Evolutionary conservation across 2,888 invertebrate genomes (phyloP).

Genomic region (Helicoverpa assulta): DNA sequence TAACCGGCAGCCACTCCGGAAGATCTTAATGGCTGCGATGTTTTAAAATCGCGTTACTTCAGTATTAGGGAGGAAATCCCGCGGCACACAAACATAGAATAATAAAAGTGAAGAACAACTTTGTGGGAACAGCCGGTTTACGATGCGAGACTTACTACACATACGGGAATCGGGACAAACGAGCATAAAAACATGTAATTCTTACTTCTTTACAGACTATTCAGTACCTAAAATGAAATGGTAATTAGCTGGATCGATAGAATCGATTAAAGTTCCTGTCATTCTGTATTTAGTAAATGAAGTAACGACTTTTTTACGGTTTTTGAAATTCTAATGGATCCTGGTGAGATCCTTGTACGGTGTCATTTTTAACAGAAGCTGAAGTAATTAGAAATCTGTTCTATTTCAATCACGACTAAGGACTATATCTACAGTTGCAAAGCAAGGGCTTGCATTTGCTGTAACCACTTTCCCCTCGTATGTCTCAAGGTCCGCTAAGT

Average conservation of each 20-base stretch:
- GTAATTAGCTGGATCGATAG: too few species aligned
- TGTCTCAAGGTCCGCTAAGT: slow-evolving; percentile 61
- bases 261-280: too few species aligned
- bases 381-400: too few species aligned
- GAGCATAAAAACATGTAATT: background rate
- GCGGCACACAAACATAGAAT: slow-evolving; percentile 65
- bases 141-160: slow-evolving; percentile 52
- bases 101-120: slow-evolving; percentile 74
- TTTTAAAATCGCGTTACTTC: slow-evolving; percentile 66
- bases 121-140: slow-evolving; percentile 65
- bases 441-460: slow-evolving; percentile 15
- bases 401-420: background rate
- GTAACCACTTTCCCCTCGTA: slow-evolving; percentile 33
- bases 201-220: background rate
- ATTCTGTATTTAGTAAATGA: too few species aligned
- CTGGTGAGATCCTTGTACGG: too few species aligned
- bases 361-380: too few species aligned
- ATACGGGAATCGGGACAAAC: slow-evolving; percentile 41
- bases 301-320: too few species aligned
- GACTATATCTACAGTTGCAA: background rate
- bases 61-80: slow-evolving; percentile 68
- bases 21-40: slow-evolving; percentile 21
- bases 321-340: too few species aligned
- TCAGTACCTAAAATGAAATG: background rate
- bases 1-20: slow-evolving; percentile 5